Base-by-base conservation (phyloP, 2,113 vertebrate genomes). In the Strigops habroptila region DNA sequence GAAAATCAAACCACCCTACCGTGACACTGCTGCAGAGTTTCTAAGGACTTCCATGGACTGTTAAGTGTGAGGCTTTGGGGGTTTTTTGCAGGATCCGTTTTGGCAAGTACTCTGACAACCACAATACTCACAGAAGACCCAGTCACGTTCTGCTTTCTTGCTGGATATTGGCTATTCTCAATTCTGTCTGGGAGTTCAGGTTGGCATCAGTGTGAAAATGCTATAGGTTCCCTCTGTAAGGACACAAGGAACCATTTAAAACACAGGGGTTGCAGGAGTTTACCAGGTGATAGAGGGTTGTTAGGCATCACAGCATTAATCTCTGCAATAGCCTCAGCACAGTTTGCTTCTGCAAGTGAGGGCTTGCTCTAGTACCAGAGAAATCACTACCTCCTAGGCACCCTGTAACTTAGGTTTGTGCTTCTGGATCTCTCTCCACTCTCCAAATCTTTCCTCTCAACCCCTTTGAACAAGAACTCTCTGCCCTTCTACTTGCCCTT, bases 51-150 rank as follows among this genome's bases (percentile, higher is more conserved):
- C 49, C 59, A 12, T 69, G 53, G 41, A 35, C 65, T 37, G 8
- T 41, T 70, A 49, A 52, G 18, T 25, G 3, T 51, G 8, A 63
- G 27, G 10, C 33, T 10, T 59, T 59, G 23, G 17, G 0, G 0
- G 3, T 22, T 64, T 86, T 84, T 90, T 18, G 5, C n/a, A 78
- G 51, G 12, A 67, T 78, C 37, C 63, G 12, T 67, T 90, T 63
- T 77, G 48, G 18, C n/a, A 67, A 49, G 25, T 52, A 22, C 28
- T 82, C 23, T 57, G 62, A 51, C 57, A 82, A 31, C 28, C 27
- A 39, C 55, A 90, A 28, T n/a, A 70, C 9, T 4, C 1, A 1
- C 13, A 44, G 37, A 71, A 28, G 41, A 90, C 37, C 25, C 35
- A 43, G 15, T 51, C 28, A 8, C 3, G 1, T 55, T 73, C 35